A percentile compares a stretch with the other conserved stretches of the same genome.
Conservation (phyloP, 2,113 vertebrate species). For the Aptenodytes forsteri region DNA sequence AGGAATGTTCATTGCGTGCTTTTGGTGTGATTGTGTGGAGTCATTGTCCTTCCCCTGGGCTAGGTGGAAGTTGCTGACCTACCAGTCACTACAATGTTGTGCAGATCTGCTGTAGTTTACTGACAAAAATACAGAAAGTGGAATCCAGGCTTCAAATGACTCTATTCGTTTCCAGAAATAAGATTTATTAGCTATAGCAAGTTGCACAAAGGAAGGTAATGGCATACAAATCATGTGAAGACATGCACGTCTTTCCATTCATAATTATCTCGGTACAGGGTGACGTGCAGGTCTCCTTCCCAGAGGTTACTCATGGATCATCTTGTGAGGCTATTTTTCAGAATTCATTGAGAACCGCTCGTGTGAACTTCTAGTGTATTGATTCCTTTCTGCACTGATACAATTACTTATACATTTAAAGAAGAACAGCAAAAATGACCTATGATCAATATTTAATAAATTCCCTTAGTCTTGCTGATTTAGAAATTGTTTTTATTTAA, state of each 20-base stretch:
- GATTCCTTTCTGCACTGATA: neutral
- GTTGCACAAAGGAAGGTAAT: neutral
- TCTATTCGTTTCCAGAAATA: neutral
- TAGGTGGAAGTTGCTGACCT: neutral
- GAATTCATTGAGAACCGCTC: neutral
- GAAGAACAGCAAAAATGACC: neutral
- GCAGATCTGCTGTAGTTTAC: neutral
- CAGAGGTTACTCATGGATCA: neutral
- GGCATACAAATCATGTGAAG: neutral
- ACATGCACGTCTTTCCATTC: neutral
- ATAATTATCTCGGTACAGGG: neutral
- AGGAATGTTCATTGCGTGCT: accelerated
- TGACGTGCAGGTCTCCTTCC: neutral
- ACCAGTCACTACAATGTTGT: neutral
- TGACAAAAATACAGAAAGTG: neutral
- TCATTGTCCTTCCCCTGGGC: neutral
- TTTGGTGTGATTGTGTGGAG: neutral
- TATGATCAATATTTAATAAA: neutral
- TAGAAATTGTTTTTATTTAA: neutral
- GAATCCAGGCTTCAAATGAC: neutral
- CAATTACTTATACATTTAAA: neutral
- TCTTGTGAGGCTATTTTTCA: neutral
- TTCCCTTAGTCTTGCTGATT: neutral
- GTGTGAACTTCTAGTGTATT: neutral
- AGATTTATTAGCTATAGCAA: neutral